Evolutionary conservation across 2,888 invertebrate genomes (phyloP), one percentile per base, ranked within the genome.

Genomic region (Lasioglossum marginatum): DNA sequence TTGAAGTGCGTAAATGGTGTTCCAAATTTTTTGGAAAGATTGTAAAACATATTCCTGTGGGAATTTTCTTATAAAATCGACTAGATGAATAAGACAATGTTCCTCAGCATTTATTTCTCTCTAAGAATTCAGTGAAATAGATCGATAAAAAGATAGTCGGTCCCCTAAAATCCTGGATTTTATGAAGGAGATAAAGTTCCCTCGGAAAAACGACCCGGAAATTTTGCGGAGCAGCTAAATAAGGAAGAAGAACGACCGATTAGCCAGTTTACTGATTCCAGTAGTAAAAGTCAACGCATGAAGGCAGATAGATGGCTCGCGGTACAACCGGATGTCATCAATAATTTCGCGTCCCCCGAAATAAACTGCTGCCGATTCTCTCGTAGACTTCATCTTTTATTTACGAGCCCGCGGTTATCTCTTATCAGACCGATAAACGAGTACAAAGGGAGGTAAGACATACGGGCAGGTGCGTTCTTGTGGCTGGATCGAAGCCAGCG

Each of bases 391-490:
- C 68, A 68, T 68, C 68, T 68, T 68, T 68, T 68, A 68, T 68
- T 68, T 68, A 68, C 68, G 40, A 68, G 68, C 23, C 8, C 68
- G 10, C 37, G 68, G 68, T 68, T 68, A 68, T 68, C 37, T 37
- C 68, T 68, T 68, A 68, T 68, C 68, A 40, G 68, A 37, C 37
- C 37, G 68, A n/a, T 68, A n/a, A 68, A 68, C 68, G 68, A 68
- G 23, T 40, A 68, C 68, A 68, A 37, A 68, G 68, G 68, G 37
- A 40, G 40, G 68, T 40, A 37, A 40, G 68, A 34, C 66, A 34
- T 34, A 34, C 66, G 66, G 66, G 66, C 66, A 66, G 34, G 66
- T 34, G 66, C 66, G 19, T 63, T 63, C 63, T 6, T 16, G 16
- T 2, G 63, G 27, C 23, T 68, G 66, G 37, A 40, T 68, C 68